Conservation (phyloP, 2,888 invertebrate genomes). For the Drymonia ruficornis region DNA sequence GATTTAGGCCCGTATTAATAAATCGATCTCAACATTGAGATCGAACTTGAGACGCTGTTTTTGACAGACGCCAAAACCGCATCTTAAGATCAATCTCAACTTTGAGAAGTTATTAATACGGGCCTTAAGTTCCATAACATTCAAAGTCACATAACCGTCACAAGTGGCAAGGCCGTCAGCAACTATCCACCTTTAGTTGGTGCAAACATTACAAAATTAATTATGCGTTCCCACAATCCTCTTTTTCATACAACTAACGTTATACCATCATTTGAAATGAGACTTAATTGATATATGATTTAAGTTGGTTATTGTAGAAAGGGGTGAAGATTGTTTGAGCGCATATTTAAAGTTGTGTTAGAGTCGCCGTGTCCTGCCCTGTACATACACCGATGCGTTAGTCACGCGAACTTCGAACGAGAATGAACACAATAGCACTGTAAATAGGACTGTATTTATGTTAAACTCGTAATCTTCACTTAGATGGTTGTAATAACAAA, state of each 20-base stretch:
- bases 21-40: too few species aligned
- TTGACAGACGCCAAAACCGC: too few species aligned
- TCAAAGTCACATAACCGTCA: slow-evolving; percentile 13
- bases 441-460: neutral
- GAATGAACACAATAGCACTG: slow-evolving; percentile 36
- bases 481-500: neutral
- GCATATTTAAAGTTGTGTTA: neutral
- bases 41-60: too few species aligned
- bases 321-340: neutral
- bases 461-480: neutral
- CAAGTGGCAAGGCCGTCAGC: slow-evolving; percentile 20
- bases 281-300: neutral
- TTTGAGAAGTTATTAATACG: too few species aligned
- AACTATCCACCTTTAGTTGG: slow-evolving; percentile 19
- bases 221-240: neutral
- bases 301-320: neutral
- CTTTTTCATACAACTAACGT: neutral
- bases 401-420: slow-evolving; percentile 44
- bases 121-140: too few species aligned
- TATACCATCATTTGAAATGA: neutral
- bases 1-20: too few species aligned
- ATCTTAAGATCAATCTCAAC: too few species aligned
- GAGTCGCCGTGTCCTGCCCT: slow-evolving; percentile 27
- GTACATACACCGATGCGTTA: slow-evolving; percentile 47
- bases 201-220: slow-evolving; percentile 12